Evolutionary conservation across 2,888 invertebrate genomes (phyloP).

Genomic region (Lordiphosa andalusiaca): DNA sequence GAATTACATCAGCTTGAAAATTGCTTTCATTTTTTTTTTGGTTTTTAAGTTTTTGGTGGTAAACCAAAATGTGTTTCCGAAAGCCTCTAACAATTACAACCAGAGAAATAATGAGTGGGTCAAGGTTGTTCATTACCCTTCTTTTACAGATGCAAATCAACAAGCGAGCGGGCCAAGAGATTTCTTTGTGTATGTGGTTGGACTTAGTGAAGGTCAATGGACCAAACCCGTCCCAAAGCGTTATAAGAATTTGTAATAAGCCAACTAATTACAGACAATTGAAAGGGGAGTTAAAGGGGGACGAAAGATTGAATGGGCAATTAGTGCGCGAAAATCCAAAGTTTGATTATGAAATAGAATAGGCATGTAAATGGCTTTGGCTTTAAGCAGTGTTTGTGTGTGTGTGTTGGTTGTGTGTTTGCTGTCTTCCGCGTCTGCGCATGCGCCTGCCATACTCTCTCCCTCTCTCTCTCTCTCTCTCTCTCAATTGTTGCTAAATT

Average conservation of each 20-base stretch:
- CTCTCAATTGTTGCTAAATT: slow-evolving; percentile 24
- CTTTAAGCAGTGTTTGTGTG: slow-evolving; percentile 3
- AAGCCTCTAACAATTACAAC: slow-evolving; percentile 20
- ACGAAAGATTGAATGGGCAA: slow-evolving; percentile 55
- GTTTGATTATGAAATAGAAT: slow-evolving; percentile 69
- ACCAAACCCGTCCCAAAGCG: slow-evolving; percentile 24
- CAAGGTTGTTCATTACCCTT: slow-evolving; percentile 50
- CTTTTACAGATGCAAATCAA: slow-evolving; percentile 31
- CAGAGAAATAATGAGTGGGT: slow-evolving; percentile 53
- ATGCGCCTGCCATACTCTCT: no score
- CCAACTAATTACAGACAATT: slow-evolving; percentile 35
- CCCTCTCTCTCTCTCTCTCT: no score
- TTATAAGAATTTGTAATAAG: slow-evolving; percentile 29
- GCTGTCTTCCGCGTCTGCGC: slow-evolving; percentile 61
- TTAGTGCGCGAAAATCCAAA: slow-evolving; percentile 52
- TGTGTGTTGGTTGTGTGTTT: slow-evolving; percentile 12
- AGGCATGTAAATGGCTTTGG: slow-evolving; percentile 58
- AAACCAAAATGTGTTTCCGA: slow-evolving; percentile 2
- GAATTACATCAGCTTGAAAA: slow-evolving; percentile 5
- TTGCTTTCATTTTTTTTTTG: background rate
- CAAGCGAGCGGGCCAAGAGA: slow-evolving; percentile 24
- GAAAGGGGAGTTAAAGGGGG: no score
- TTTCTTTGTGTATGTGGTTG: slow-evolving; percentile 8
- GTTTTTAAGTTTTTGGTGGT: slow-evolving; percentile 6
- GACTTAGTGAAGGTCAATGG: slow-evolving; percentile 55